phyloP scores from a whole-genome alignment of 2,113 vertebrate species.

The Percopsis transmontana region DNA sequence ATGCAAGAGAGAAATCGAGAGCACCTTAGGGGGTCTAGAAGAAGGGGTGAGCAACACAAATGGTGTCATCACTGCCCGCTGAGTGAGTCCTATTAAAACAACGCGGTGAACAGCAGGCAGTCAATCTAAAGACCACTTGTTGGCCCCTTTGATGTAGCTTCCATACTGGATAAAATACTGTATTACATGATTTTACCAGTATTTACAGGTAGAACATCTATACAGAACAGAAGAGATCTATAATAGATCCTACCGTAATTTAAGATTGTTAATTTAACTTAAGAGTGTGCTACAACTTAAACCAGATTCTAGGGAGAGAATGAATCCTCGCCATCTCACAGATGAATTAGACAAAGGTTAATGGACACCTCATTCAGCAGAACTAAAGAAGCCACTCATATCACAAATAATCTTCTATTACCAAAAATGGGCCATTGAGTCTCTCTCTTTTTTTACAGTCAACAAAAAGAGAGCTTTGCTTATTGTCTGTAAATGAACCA shows the following conservation, averaged over 20 bases:
- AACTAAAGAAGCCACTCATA: no score
- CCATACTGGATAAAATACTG: constrained; percentile 47
- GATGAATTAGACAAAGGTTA: constrained; percentile 53
- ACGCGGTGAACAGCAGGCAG: constrained; percentile 62
- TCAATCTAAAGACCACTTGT: constrained; percentile 63
- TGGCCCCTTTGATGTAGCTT: constrained; percentile 59
- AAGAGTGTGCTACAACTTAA: constrained; percentile 38
- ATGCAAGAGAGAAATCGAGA: neutral
- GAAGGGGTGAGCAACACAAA: constrained; percentile 57
- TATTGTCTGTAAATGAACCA: constrained; percentile 10
- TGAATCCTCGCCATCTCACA: constrained; percentile 22
- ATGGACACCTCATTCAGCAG: constrained; percentile 25
- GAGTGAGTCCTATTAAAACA: constrained; percentile 68
- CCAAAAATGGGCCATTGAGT: no score
- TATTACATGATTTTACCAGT: neutral
- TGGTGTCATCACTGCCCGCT: constrained; percentile 58
- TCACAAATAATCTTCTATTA: no score
- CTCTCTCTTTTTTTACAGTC: no score
- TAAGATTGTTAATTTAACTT: neutral
- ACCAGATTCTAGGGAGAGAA: constrained; percentile 33
- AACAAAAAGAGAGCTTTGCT: neutral
- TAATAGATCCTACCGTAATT: no score
- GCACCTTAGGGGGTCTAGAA: constrained; percentile 21
- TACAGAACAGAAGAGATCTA: no score
- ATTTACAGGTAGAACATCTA: no score